Evolutionary conservation across 2,888 invertebrate species (phyloP), one percentile per base, ranked within the genome.

Genomic region (Melanostoma scalare): DNA sequence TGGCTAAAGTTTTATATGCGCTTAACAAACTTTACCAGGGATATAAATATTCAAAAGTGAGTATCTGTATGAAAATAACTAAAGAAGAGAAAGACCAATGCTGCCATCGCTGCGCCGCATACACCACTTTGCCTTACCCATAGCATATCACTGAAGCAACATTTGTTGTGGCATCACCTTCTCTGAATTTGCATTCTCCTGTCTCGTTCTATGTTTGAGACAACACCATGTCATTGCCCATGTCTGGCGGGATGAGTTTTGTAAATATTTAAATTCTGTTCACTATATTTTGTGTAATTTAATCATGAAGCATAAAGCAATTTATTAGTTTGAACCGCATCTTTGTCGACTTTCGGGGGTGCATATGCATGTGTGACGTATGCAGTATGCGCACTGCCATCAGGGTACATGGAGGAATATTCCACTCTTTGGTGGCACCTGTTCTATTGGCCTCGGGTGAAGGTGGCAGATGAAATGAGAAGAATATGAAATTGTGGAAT

Each of bases 1-100:
- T 84, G 74, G 84, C 75, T 75, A 84, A 84, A 84, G 84, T 84
- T 84, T 84, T 84, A 84, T 84, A 84, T 84, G 71, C 74, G 79
- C 78, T 84, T 84, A 84, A 71, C 84, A 79, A 84, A 84, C 84
- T 79, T 84, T 84, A 56, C 71, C 74, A 84, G 75, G 67, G 78
- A 79, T 75, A 84, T 84, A 79, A 84, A 84, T 84, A 84, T 84
- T 84, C 84, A 84, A 75, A 74, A 84, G 71, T 75, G 67, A 84
- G 78, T 79, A 82, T 82, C 81, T 76, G 76, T 81, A 72, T 73
- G 69, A 73, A 52, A 52, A 58, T 52, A 46, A 72, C 67, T 61
- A 50, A 61, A 61, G 61, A 63, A 46, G 56, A 44, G 40, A 50
- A 36, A 35, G 76, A 30, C 20, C 1, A 53, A 8, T 10, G 36